Evolutionary conservation across 2,797 vertebrate species (phyloP), one percentile per base, ranked within the genome.

Genomic region (Periparus ater): DNA sequence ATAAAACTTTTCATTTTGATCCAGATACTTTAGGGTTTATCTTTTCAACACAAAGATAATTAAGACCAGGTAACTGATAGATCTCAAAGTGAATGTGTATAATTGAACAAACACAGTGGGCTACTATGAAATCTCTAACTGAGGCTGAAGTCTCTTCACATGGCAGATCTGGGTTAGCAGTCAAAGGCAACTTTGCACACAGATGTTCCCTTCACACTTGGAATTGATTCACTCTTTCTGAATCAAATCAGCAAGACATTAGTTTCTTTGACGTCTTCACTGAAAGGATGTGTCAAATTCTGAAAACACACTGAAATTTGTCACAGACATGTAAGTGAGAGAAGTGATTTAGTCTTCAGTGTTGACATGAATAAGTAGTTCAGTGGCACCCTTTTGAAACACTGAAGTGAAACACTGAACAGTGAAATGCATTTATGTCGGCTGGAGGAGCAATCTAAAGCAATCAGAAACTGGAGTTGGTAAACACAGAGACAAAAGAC

Each of bases 201-300:
- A 76, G 38, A 40, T 6, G 21, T 55, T 78, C 48, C 62, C 88
- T 94, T 94, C 88, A 93, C 93, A 71, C 86, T 88, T 65, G 0
- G 71, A 85, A 93, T 88, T 73, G 80, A 94, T 95, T 94, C 81
- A 19, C 54, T 89, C 80, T 66, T 88, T 40, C 80, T 82, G 88
- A 90, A 92, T 94, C 86, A 88, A 79, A 94, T 89, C 95, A 95
- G 65, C 88, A 76, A 95, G 85, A 72, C 91, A 77, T 95, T 86
- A 82, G 60, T 60, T 89, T 58, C 88, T 62, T 53, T 76, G 88
- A 91, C 89, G 76, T 88, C 81, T 74, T 87, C 51, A 63, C 91
- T 86, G 87, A 92, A 88, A 85, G 91, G 87, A 94, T 73, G 76
- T 53, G 58, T 91, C 89, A 81, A 61, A 94, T 89, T 58, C 72